These are phyloP conservation scores for Bungarus multicinctus DNA, from an alignment of 2,113 vertebrate genomes.

Conservation along the genomic window DNA sequence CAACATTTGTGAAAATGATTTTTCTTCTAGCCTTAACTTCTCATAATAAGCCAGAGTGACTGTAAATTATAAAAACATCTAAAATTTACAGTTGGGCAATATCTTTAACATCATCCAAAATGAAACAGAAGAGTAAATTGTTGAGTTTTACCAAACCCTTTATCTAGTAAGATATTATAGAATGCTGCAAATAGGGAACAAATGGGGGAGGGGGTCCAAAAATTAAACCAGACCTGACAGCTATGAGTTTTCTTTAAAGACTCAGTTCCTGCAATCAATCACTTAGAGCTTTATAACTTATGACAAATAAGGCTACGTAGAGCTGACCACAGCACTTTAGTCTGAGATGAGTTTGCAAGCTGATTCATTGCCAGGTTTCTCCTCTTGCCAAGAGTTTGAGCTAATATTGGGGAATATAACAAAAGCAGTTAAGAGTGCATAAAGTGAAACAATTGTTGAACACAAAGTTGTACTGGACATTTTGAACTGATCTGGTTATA, in stretches of 20 bases:
- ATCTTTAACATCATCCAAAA: not conserved
- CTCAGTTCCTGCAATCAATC: not conserved
- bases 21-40: not conserved
- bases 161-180: not conserved
- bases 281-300: not conserved
- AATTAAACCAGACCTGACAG: not conserved
- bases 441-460: not conserved
- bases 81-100: not conserved
- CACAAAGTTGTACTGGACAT: not conserved
- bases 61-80: not conserved
- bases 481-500: not conserved
- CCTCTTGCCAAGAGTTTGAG: not conserved
- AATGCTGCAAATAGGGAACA: not conserved
- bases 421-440: not conserved
- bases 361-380: not conserved
- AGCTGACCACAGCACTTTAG: not conserved
- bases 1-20: not conserved
- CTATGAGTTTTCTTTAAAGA: not conserved
- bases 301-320: not conserved
- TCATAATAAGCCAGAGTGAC: not conserved
- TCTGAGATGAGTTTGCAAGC: not conserved
- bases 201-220: not conserved
- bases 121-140: not conserved
- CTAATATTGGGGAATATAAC: not conserved
- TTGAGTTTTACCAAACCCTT: not conserved